These are phyloP conservation scores for Acrocephalus kingi DNA, from an alignment of 2,113 vertebrate species.

Conservation along the genomic window DNA sequence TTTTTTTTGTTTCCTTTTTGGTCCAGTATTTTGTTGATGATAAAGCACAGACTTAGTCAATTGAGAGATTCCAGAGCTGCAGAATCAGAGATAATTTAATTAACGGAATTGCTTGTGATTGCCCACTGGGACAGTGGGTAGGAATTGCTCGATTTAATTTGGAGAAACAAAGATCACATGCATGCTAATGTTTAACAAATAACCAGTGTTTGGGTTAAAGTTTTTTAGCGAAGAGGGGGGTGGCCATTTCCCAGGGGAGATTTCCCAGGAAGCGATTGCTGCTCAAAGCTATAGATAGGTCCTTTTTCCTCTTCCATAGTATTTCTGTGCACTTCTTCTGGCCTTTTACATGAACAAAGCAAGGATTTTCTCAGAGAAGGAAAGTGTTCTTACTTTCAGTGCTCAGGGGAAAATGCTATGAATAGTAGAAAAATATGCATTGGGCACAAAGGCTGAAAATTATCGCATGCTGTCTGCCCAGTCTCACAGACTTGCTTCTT, in stretches of 20 bases:
- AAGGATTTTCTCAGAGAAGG: not conserved
- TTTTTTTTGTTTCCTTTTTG: conserved; percentile 53
- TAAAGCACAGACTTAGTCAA: conserved; percentile 70
- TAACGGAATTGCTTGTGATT: conserved; percentile 71
- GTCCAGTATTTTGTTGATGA: conserved; percentile 66
- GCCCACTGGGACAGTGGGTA: conserved; percentile 63
- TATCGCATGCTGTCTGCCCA: not conserved
- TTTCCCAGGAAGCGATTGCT: not conserved
- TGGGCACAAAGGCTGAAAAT: not conserved
- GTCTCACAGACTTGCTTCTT: not conserved
- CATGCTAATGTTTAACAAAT: conserved; percentile 73
- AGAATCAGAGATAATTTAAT: conserved; percentile 77
- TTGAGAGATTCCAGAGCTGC: conserved; percentile 73
- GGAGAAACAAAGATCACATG: conserved; percentile 71
- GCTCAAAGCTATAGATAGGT: not conserved
- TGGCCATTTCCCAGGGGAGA: not conserved
- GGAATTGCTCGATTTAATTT: conserved; percentile 74
- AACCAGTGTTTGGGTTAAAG: conserved; percentile 29
- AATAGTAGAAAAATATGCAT: not conserved
- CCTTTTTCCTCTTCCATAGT: not conserved
- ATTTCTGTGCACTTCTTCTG: not conserved
- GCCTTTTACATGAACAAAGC: not conserved
- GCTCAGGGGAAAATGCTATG: not conserved
- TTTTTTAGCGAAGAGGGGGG: not conserved
- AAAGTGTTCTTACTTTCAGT: not conserved